A percentile compares a stretch with the other conserved stretches of the same genome.
These are phyloP conservation scores for Cassiopea andromeda DNA, from an alignment of 30 jellyfish, hydroid and myxozoan genomes.

Conservation along the genomic window DNA sequence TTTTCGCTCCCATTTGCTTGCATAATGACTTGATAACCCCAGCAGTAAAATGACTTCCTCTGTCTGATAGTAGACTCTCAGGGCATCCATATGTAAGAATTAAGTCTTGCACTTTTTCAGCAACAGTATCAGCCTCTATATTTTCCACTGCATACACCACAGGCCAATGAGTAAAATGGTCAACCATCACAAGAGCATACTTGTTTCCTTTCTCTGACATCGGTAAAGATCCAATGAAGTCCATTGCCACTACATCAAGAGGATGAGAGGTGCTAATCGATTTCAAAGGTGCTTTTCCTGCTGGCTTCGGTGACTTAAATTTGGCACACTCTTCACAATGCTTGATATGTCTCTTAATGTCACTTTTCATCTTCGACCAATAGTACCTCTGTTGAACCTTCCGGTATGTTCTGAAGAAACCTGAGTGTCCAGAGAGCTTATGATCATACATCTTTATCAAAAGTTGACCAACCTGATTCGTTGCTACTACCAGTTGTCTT, in stretches of 20 bases:
- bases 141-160: conserved; percentile 51
- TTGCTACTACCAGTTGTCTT: conserved; percentile 40
- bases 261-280: conserved; percentile 36
- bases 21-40: conserved; percentile 20
- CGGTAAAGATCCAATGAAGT: conserved; percentile 57
- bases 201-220: not conserved
- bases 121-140: conserved; percentile 58
- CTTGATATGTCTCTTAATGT: conserved; percentile 46
- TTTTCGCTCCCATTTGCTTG: conserved; percentile 50
- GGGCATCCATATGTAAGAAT: conserved; percentile 43
- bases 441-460: conserved; percentile 34
- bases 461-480: conserved; percentile 36
- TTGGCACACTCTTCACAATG: conserved; percentile 61
- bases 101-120: conserved; percentile 4
- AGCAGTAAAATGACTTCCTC: not conserved
- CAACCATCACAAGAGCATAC: conserved; percentile 63
- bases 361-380: conserved; percentile 63
- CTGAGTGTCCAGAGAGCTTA: conserved; percentile 55
- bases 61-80: conserved; percentile 45
- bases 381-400: conserved; percentile 42
- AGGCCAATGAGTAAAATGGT: conserved; percentile 60
- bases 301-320: conserved; percentile 52
- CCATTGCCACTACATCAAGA: conserved; percentile 63
- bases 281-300: conserved; percentile 58
- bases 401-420: conserved; percentile 52